Percentiles rank a stretch among this genome's conserved stretches.
These are phyloP conservation scores for Urocyon cinereoargenteus DNA, from an alignment of 2,797 vertebrate genomes.

Conservation along the genomic window DNA sequence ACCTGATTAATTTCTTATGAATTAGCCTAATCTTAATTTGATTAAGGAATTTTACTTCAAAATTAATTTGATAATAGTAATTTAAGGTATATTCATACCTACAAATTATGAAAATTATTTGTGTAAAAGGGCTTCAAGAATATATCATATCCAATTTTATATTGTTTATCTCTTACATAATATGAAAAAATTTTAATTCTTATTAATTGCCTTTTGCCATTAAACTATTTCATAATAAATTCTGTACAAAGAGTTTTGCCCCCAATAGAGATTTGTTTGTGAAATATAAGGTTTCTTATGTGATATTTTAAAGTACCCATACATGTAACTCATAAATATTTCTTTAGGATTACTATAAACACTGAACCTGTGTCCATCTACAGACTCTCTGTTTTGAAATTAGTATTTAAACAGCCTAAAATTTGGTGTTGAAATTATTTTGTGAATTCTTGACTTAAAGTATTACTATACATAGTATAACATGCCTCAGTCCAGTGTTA, in stretches of 20 bases:
- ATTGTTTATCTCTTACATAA: conserved; percentile 66
- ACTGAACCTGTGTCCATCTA: conserved; percentile 50
- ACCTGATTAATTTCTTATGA: conserved; percentile 72
- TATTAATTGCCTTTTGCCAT: conserved; percentile 72
- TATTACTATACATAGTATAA: conserved; percentile 24
- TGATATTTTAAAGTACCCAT: conserved; percentile 65
- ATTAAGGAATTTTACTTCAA: conserved; percentile 74
- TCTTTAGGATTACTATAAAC: conserved; percentile 68
- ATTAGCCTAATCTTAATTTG: conserved; percentile 73
- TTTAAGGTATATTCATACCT: conserved; percentile 67
- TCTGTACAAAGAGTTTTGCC: conserved; percentile 30
- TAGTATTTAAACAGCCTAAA: conserved; percentile 72
- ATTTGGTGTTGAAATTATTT: conserved; percentile 46
- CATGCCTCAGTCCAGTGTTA: conserved; percentile 51
- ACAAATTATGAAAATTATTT: conserved; percentile 67
- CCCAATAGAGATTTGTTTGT: conserved; percentile 49
- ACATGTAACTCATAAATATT: conserved; percentile 66
- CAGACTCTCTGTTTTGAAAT: conserved; percentile 63
- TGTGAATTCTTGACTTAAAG: conserved; percentile 61
- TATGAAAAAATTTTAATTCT: conserved; percentile 72
- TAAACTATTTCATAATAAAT: conserved; percentile 68
- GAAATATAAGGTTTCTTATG: conserved; percentile 66
- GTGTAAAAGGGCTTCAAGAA: conserved; percentile 69
- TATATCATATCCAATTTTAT: conserved; percentile 68
- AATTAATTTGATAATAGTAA: conserved; percentile 72